Percentiles rank a stretch among this genome's conserved stretches.
phyloP scores from a whole-genome alignment of 2,113 vertebrate genomes.

The Rutilus rutilus region DNA sequence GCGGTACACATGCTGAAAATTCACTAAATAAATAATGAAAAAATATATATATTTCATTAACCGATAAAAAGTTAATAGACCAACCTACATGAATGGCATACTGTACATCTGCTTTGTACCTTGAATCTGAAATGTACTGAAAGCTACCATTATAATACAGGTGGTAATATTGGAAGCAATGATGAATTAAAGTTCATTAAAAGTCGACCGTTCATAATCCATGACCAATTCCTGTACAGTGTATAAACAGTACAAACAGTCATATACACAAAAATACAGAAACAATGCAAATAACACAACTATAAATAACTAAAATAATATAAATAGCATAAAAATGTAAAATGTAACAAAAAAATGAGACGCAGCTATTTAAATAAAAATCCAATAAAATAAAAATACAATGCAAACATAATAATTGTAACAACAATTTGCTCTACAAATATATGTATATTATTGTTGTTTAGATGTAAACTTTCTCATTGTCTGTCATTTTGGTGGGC shows the following conservation, averaged over 20 bases:
- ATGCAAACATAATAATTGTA: not conserved
- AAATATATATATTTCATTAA: not conserved
- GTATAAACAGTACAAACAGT: not conserved
- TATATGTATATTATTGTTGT: too few relatives aligned
- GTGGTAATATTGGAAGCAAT: not conserved
- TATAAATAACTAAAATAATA: not conserved
- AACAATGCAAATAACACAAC: not conserved
- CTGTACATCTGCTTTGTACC: not conserved
- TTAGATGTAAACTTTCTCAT: too few relatives aligned
- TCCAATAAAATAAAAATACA: not conserved
- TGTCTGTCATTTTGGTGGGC: too few relatives aligned
- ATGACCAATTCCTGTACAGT: not conserved
- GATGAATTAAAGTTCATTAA: not conserved
- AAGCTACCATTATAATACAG: too few relatives aligned
- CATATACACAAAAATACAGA: not conserved
- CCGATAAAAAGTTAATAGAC: not conserved
- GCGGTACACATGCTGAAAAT: not conserved
- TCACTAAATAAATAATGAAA: too few relatives aligned
- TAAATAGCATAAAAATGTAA: not conserved
- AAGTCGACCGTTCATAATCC: not conserved
- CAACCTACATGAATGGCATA: not conserved
- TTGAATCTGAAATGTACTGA: not conserved
- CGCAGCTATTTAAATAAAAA: too few relatives aligned
- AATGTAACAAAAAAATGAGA: too few relatives aligned
- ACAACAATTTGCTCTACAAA: too few relatives aligned